Evolutionary conservation across 2,797 vertebrate species (phyloP), one percentile per base, ranked within the genome.

Genomic region (Onychomys torridus): DNA sequence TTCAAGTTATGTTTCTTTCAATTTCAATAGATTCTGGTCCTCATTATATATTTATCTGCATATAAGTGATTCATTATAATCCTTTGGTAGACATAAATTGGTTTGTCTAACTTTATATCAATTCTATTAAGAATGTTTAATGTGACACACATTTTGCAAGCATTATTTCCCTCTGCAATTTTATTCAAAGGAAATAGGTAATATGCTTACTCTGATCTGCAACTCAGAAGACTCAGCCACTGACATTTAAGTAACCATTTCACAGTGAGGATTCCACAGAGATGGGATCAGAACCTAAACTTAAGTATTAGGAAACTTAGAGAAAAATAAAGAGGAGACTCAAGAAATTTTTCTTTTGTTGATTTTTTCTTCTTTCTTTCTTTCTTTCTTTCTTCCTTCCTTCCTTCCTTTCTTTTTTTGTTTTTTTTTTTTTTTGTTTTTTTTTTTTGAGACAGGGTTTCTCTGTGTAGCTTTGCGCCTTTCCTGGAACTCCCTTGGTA

Each of bases 71-170:
- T 94, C 16, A 77, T 89, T 94, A 75, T 52, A 87, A 84, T 73
- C 6, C 17, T 88, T 84, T 25, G 52, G 12, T 61, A 78, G 37
- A 63, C 65, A 52, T 49, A 40, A 77, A 8, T 19, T 34, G 25
- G 10, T 23, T 94, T 84, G 59, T 90, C 34, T 81, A 63, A 83
- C 6, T 85, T 90, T 84, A 85, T 88, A 67, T 8, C 34, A 73
- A 8, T 61, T 73, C 71, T 69, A 79, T 69, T 94, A 52, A 88
- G n/a, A 94, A 77, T 92, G 90, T 79, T 90, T 73, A 88, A 94
- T 84, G 14, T 67, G 57, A 91, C 25, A 79, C 43, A 10, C 5
- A 84, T 57, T 76, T 75, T 88, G 29, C 1, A 78, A 84, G 14
- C 71, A 78, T 87, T 87, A 76, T 67, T 4, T 82, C 16, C 10